Evolutionary conservation across 2,888 invertebrate species (phyloP), one percentile per base, ranked within the genome.

Genomic region (Aphodius granarius): DNA sequence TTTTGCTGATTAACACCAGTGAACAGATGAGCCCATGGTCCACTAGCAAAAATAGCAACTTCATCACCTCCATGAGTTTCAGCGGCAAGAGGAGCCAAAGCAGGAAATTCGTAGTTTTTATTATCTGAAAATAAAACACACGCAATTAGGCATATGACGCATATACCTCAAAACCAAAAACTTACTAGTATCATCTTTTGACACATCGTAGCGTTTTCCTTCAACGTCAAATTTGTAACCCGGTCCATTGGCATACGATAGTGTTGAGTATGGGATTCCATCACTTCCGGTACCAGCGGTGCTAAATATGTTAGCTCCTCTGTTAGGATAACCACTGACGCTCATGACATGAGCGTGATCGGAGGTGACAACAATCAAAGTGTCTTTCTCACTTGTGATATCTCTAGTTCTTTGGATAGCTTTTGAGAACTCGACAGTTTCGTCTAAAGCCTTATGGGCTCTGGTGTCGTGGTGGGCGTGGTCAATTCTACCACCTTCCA

Each of bases 1-100:
- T 91, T 93, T 85, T 96, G 94, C 82, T 96, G 95, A 80, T 93
- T 92, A 76, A 91, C 92, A 0, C 95, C 95, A 0, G 91, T 91
- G 83, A 96, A 94, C 0, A 96, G 88, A 83, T 96, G 95, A 0
- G 95, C 88, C 93, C 94, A 93, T 0, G 95, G 95, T n/a, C 93
- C 96, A 6, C 86, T 87, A 0, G 95, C 95, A 85, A 91, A 95
- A 0, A 95, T 92, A 0, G 92, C 91, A 0, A 96, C 95, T 84
- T 95, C 95, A 78, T 95, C 95, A 19, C 74, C 74, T 0, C 93
- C 94, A 81, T 94, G 94, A 0, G 94, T 93, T 82, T 94, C 94
- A n/a, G 89, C 85, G 0, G 82, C 63, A 62, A 91, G 87, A 0
- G 94, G 94, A 0, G 91, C 89, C 0, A 91, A 85, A 0, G 93